phyloP scores from a whole-genome alignment of 1,140 invertebrate species.

The Brachionus asplanchnoidis region DNA sequence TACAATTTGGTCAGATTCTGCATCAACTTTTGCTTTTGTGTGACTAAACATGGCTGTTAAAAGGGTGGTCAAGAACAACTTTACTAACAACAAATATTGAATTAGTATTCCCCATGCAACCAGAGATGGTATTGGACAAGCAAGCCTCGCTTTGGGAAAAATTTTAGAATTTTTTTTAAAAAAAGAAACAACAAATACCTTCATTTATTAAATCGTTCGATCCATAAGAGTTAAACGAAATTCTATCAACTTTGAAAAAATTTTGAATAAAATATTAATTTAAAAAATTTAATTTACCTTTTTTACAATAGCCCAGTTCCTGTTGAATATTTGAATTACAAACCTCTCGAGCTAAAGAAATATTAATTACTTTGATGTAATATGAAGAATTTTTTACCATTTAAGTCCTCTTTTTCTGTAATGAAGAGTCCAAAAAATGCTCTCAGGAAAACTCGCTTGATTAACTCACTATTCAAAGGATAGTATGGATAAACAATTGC shows the following conservation, averaged over 20 bases:
- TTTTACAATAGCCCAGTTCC: not conserved
- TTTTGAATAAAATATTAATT: not conserved
- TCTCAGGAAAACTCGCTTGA: constrained; percentile 52
- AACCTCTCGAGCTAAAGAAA: not conserved
- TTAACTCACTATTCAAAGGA: constrained; percentile 50
- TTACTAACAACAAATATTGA: constrained; percentile 56
- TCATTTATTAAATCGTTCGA: not conserved
- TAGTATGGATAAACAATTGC: constrained; percentile 57
- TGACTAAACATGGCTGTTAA: constrained; percentile 57
- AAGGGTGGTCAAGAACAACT: constrained; percentile 57
- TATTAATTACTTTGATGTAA: constrained; percentile 45
- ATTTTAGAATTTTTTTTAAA: not conserved
- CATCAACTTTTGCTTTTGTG: constrained; percentile 52
- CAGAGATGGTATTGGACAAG: not conserved
- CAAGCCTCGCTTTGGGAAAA: not conserved
- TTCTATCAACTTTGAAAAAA: constrained; percentile 12
- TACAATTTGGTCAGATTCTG: constrained; percentile 48
- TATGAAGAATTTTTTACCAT: constrained; percentile 43
- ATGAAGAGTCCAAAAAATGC: constrained; percentile 57
- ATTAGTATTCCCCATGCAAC: constrained; percentile 55
- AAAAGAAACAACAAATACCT: not conserved
- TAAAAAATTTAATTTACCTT: not conserved
- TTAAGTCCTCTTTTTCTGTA: constrained; percentile 55
- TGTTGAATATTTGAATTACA: not conserved
- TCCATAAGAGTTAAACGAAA: not conserved